Evolutionary conservation across 2,113 vertebrate genomes (phyloP).

Genomic region (Aegithalos caudatus): DNA sequence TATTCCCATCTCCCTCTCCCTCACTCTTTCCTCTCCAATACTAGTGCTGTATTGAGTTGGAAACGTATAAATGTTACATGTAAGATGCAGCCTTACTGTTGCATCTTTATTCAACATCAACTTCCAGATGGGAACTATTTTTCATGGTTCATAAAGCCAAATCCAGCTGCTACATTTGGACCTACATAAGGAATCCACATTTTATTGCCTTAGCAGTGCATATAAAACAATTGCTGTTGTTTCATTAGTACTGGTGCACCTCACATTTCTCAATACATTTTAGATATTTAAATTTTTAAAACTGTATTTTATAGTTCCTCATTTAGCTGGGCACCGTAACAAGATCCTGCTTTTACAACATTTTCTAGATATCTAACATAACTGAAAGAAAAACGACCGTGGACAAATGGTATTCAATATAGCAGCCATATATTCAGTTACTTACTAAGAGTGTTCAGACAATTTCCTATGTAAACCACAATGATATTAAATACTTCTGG

Average conservation of each 20-base stretch:
- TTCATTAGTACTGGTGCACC: slow-evolving; percentile 67
- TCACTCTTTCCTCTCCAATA: neutral
- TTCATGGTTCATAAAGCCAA: slow-evolving; percentile 86
- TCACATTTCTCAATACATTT: slow-evolving; percentile 63
- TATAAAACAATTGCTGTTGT: slow-evolving; percentile 81
- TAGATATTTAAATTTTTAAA: slow-evolving; percentile 63
- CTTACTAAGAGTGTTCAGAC: slow-evolving; percentile 70
- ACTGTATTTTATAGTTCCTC: slow-evolving; percentile 65
- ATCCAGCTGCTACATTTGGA: slow-evolving; percentile 85
- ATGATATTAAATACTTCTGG: slow-evolving; percentile 77
- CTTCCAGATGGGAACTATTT: slow-evolving; percentile 86
- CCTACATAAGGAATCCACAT: slow-evolving; percentile 82
- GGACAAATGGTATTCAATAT: slow-evolving; percentile 50
- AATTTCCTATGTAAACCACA: slow-evolving; percentile 76
- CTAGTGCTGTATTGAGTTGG: slow-evolving; percentile 31
- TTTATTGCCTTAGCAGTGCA: slow-evolving; percentile 76
- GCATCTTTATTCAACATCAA: slow-evolving; percentile 83
- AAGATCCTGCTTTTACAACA: slow-evolving; percentile 62
- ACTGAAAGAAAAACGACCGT: slow-evolving; percentile 61
- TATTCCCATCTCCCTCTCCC: neutral
- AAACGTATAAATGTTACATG: slow-evolving; percentile 70
- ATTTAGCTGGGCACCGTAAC: slow-evolving; percentile 58
- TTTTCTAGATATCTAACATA: slow-evolving; percentile 68
- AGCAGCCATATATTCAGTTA: slow-evolving; percentile 59
- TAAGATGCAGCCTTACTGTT: slow-evolving; percentile 77